These are phyloP conservation scores for Trachymyrmex septentrionalis DNA, from an alignment of 1,140 invertebrate species.

Conservation along the genomic window DNA sequence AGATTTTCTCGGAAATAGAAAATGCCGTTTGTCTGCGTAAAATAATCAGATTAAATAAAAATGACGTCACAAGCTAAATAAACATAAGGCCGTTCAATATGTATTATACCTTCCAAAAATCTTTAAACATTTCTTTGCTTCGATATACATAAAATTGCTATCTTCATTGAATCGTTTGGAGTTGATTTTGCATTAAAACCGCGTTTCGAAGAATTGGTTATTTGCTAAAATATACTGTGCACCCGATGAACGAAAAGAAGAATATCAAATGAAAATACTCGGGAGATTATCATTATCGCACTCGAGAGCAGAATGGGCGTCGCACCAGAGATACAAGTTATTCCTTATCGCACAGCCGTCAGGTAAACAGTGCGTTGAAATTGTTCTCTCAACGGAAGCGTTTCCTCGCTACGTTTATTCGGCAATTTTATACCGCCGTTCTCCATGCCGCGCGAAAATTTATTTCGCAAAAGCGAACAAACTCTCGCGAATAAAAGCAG, in stretches of 20 bases:
- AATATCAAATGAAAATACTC: conserved; percentile 24
- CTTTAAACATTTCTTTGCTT: background rate
- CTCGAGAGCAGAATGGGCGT: conserved; percentile 23
- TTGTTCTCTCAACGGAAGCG: conserved; percentile 57
- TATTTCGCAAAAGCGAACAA: background rate
- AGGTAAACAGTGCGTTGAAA: conserved; percentile 45
- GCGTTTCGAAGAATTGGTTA: background rate
- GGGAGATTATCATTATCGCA: conserved; percentile 65
- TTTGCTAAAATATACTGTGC: background rate
- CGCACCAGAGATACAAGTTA: conserved; percentile 64
- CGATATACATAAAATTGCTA: background rate
- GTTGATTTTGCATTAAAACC: background rate
- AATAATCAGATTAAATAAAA: conserved; percentile 8
- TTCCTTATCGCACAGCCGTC: conserved; percentile 44
- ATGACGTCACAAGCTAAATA: background rate
- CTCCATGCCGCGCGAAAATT: background rate
- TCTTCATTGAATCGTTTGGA: background rate
- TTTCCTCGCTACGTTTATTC: conserved; percentile 18
- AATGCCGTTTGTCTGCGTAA: background rate
- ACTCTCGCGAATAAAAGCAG: background rate
- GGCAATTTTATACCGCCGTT: background rate
- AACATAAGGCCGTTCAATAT: background rate
- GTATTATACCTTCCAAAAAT: background rate
- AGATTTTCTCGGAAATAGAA: background rate
- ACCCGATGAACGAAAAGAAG: background rate